Conservation (phyloP, 2,113 vertebrate genomes). For the Helogale parvula region DNA sequence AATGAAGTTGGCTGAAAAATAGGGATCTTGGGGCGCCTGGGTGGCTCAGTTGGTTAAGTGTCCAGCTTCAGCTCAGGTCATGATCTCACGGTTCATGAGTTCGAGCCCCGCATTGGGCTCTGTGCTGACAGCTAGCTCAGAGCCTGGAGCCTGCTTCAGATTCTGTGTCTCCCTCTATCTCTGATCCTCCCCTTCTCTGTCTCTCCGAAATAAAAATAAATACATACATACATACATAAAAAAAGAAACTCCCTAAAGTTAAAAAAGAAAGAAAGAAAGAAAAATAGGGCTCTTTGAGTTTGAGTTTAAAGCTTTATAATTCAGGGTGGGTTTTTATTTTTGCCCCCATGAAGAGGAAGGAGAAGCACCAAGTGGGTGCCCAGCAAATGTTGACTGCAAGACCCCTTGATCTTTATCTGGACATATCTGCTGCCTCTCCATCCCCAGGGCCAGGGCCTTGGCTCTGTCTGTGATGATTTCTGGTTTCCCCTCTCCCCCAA, state of each 20-base stretch:
- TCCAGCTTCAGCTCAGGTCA: no score
- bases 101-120: no score
- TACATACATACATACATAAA: no score
- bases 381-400: neutral
- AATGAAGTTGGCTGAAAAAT: neutral
- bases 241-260: no score
- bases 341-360: neutral
- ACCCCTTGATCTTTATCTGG: neutral
- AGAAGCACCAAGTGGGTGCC: neutral
- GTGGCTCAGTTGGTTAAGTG: no score
- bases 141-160: no score
- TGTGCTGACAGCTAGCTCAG: no score
- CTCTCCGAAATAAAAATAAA: no score
- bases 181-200: no score
- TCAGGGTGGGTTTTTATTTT: neutral
- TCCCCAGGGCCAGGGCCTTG: neutral
- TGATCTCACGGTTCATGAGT: no score
- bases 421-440: neutral
- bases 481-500: neutral
- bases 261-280: no score
- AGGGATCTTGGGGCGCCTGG: neutral
- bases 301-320: neutral
- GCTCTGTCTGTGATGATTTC: neutral
- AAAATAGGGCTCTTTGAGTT: neutral
- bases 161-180: no score